These are phyloP conservation scores for Orthonyx spaldingii DNA, from an alignment of 2,113 vertebrate species.

Conservation along the genomic window DNA sequence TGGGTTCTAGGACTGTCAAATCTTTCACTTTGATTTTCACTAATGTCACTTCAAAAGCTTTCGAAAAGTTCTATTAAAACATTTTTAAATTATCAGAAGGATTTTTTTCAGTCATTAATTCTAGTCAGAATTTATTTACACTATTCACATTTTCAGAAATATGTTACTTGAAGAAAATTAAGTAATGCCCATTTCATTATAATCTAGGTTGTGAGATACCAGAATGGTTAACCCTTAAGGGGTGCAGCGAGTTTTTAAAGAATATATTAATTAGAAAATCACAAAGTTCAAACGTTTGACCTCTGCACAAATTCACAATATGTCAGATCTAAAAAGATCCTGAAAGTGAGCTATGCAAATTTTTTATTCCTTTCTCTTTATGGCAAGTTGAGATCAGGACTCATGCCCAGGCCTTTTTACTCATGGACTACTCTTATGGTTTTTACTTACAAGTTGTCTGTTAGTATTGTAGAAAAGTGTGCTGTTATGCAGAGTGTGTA, in stretches of 20 bases:
- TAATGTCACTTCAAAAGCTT: constrained; percentile 37
- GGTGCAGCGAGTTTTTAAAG: not conserved
- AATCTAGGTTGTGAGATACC: not conserved
- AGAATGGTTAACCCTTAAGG: not conserved
- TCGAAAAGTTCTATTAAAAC: constrained; percentile 8
- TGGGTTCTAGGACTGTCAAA: not conserved
- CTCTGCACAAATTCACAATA: not conserved
- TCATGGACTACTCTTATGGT: not conserved
- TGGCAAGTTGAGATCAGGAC: not conserved
- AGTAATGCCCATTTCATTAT: not conserved
- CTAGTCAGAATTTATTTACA: not conserved
- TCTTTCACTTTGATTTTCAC: constrained; percentile 10
- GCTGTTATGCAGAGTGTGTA: not conserved
- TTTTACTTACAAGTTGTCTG: not conserved
- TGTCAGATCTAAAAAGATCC: not conserved
- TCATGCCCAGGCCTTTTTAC: not conserved
- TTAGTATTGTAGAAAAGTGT: not conserved
- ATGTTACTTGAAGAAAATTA: not conserved
- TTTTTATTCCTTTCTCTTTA: not conserved
- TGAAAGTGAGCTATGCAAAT: not conserved
- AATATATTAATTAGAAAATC: not conserved
- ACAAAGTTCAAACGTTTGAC: not conserved
- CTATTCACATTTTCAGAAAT: not conserved
- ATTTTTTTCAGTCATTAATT: not conserved
- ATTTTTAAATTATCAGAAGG: not conserved